These are phyloP conservation scores for Boulengeromyrus knoepffleri DNA, from an alignment of 2,113 vertebrate species.

Conservation along the genomic window DNA sequence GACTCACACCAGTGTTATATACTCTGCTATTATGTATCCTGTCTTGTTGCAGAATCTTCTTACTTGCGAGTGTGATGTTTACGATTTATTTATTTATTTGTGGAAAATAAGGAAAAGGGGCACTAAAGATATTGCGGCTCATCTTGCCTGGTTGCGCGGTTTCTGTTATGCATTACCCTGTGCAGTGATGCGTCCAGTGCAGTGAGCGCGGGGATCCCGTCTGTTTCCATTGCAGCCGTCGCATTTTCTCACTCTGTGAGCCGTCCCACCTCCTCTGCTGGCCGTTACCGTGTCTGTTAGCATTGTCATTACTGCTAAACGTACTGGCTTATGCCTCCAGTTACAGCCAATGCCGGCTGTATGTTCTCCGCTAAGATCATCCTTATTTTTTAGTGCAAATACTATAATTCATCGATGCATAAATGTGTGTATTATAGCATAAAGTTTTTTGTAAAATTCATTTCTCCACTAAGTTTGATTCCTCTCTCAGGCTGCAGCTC, in stretches of 20 bases:
- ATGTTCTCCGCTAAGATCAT: not conserved
- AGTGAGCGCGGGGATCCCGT: not conserved
- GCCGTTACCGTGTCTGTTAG: not conserved
- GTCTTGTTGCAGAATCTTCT: not conserved
- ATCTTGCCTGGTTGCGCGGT: not conserved
- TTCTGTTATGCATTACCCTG: not conserved
- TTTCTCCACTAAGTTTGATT: not conserved
- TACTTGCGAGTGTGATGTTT: not conserved
- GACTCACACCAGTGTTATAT: not conserved
- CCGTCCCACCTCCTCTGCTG: not conserved
- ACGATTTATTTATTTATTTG: not conserved
- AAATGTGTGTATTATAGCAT: not conserved
- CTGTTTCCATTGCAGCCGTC: not conserved
- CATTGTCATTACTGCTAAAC: not conserved
- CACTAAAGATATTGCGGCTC: not conserved
- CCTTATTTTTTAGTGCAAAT: not conserved
- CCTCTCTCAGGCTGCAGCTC: not conserved
- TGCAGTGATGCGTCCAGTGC: not conserved
- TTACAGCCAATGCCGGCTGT: not conserved
- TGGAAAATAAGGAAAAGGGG: not conserved
- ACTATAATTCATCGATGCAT: not conserved
- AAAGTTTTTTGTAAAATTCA: not conserved
- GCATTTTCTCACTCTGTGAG: not conserved
- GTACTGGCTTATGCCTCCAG: not conserved
- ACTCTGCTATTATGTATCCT: not conserved